Percentiles rank a stretch among this genome's conserved stretches.
Conservation (phyloP, 2,888 invertebrate genomes). For the Pseudanteris insignis region DNA sequence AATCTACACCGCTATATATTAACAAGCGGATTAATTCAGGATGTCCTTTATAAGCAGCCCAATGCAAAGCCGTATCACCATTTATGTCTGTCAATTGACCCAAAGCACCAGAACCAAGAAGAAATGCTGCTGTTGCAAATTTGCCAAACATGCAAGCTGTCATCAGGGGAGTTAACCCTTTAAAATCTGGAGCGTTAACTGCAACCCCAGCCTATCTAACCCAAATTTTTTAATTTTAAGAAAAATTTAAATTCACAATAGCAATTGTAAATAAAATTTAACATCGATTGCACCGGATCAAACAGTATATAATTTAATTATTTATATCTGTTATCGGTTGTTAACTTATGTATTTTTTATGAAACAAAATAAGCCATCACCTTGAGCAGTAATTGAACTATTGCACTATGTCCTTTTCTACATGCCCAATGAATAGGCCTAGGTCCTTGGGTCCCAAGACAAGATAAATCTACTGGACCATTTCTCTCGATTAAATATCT, state of each 20-base stretch:
- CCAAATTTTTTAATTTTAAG: too few species aligned
- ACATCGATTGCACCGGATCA: too few species aligned
- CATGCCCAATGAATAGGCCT: slow-evolving; percentile 95
- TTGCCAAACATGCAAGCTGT: slow-evolving; percentile 93
- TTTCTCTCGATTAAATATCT: slow-evolving; percentile 84
- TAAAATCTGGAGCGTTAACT: slow-evolving; percentile 90
- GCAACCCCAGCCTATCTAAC: slow-evolving; percentile 80
- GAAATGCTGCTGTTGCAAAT: slow-evolving; percentile 87
- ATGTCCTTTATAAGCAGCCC: slow-evolving; percentile 94
- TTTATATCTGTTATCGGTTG: too few species aligned
- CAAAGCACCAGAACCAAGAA: slow-evolving; percentile 88
- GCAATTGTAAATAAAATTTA: too few species aligned
- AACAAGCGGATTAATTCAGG: slow-evolving; percentile 86
- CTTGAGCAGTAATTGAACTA: slow-evolving; percentile 77
- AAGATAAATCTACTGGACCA: slow-evolving; percentile 86
- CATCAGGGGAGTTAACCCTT: slow-evolving; percentile 88
- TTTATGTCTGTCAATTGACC: slow-evolving; percentile 89
- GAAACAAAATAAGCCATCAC: slow-evolving; percentile 54
- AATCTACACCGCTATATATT: too few species aligned
- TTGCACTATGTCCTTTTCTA: slow-evolving; percentile 89
- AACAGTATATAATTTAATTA: too few species aligned
- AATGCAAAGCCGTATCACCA: slow-evolving; percentile 91
- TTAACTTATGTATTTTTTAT: too few species aligned
- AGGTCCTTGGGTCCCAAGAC: slow-evolving; percentile 88
- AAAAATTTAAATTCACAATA: too few species aligned